Conservation (phyloP, 2,888 invertebrate genomes). For the Rhagium mordax region DNA sequence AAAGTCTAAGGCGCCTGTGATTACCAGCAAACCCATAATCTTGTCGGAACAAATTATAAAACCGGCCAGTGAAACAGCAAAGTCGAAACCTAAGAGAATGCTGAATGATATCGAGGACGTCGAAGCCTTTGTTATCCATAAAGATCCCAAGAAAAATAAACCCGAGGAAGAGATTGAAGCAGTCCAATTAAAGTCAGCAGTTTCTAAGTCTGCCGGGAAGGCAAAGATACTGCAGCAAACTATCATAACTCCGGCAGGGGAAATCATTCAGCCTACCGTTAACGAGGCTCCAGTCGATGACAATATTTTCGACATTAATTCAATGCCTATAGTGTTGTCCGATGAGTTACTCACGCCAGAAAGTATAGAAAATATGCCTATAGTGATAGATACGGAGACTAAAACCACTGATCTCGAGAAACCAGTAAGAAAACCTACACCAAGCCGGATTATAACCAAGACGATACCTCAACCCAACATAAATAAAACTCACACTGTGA, state of each 20-base stretch:
- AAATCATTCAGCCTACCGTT: conserved; percentile 56
- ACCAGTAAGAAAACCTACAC: conserved; percentile 26
- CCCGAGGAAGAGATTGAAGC: conserved; percentile 35
- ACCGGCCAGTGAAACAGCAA: conserved; percentile 49
- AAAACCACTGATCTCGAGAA: conserved; percentile 8
- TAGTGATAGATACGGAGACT: conserved; percentile 43
- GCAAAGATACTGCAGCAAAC: conserved; percentile 68
- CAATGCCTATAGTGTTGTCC: conserved; percentile 83
- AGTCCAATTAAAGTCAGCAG: conserved; percentile 30
- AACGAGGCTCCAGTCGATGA: conserved; percentile 61
- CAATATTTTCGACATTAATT: conserved; percentile 79
- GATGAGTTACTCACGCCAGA: conserved; percentile 81
- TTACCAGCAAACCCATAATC: conserved; percentile 63
- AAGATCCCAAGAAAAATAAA: conserved; percentile 52
- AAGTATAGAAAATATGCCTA: conserved; percentile 79
- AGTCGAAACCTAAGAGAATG: conserved; percentile 30
- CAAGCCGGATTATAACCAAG: conserved; percentile 29
- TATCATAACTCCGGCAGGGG: conserved; percentile 68
- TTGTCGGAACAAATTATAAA: conserved; percentile 67
- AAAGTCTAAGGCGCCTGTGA: conserved; percentile 31
- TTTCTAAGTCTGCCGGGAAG: conserved; percentile 55
- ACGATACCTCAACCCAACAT: conserved; percentile 26
- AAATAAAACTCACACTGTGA: conserved; percentile 22
- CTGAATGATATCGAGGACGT: conserved; percentile 66
- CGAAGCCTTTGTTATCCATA: conserved; percentile 67